Base-by-base conservation (phyloP, 2,797 vertebrate genomes). In the Melopsittacus undulatus region DNA sequence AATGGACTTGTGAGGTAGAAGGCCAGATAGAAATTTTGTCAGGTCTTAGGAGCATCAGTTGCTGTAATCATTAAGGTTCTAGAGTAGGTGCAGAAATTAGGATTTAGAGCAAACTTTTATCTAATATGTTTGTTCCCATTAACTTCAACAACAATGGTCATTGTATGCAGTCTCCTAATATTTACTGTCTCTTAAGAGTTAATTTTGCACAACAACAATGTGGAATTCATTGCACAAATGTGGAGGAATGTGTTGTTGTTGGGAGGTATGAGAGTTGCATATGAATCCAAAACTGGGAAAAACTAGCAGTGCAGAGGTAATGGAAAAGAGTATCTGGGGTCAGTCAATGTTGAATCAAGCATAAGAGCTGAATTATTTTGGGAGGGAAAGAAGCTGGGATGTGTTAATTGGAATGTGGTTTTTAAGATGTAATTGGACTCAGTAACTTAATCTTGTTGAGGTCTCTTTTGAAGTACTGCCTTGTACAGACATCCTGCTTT, bases 41-140 rank as follows among this genome's bases (percentile, higher is more conserved):
- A 26, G 26, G 21, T 82, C 23, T 68, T 63, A 13, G 12, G 30
- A 54, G 8, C 0, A 0, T 48, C 18, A 17, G 5, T 34, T 59
- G 30, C 45, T 84, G 46, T 68, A 16, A 76, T 76, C 13, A 21
- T 68, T 79, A 52, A 26, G 61, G 40, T 49, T 21, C 15, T 23
- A 29, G 32, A 76, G 24, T 9, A 73, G 7, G 11, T 80, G 19
- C 20, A 52, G 62, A 52, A 8, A 22, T 22, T 8, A 64, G 8
- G 11, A 42, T 90, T 79, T 52, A 45, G 42, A 76, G 23, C 14
- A 62, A 12, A 8, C 26, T 67, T 70, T 85, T 48, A 2, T 34
- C 26, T 15, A 30, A 4, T 48, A 5, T 0, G 0, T 61, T 79
- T 69, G 3, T 40, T 80, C 42, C 49, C 49, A 22, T 21, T 66